Conservation (phyloP, 2,113 vertebrate species). For the Corythornis madagascariensis region DNA sequence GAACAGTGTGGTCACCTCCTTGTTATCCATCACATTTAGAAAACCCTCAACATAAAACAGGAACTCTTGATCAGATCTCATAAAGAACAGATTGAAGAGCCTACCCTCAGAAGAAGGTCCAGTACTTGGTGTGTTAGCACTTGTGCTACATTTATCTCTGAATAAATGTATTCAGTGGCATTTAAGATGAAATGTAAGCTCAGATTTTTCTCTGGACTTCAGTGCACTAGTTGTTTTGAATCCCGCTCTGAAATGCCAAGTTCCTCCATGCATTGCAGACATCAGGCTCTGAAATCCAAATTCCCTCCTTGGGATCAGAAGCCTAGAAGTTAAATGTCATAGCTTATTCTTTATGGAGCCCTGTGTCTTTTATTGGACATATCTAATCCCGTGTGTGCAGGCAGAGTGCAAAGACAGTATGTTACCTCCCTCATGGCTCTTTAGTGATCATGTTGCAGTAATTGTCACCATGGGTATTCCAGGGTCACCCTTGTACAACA, state of each 20-base stretch:
- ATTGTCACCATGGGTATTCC: not conserved
- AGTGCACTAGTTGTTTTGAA: not conserved
- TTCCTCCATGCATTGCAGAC: not conserved
- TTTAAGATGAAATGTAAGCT: not conserved
- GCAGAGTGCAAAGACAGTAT: not conserved
- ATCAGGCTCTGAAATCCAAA: not conserved
- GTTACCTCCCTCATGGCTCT: not conserved
- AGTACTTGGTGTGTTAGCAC: not conserved
- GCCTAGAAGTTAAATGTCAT: conserved; percentile 6
- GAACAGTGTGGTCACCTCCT: not conserved
- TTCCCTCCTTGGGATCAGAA: conserved; percentile 16
- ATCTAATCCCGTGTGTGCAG: not conserved
- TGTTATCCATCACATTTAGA: not conserved
- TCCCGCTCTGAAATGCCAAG: not conserved
- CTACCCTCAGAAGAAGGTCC: not conserved
- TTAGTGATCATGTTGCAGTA: not conserved
- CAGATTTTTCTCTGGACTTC: not conserved
- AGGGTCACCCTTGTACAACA: not conserved
- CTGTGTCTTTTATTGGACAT: not conserved
- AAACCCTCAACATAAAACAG: not conserved
- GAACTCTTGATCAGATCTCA: not conserved
- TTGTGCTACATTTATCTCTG: not conserved
- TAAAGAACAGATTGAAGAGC: not conserved
- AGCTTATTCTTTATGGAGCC: not conserved
- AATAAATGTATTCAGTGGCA: not conserved